These are phyloP conservation scores for Chymomyza caudatula DNA, from an alignment of 2,888 invertebrate species.

Conservation along the genomic window DNA sequence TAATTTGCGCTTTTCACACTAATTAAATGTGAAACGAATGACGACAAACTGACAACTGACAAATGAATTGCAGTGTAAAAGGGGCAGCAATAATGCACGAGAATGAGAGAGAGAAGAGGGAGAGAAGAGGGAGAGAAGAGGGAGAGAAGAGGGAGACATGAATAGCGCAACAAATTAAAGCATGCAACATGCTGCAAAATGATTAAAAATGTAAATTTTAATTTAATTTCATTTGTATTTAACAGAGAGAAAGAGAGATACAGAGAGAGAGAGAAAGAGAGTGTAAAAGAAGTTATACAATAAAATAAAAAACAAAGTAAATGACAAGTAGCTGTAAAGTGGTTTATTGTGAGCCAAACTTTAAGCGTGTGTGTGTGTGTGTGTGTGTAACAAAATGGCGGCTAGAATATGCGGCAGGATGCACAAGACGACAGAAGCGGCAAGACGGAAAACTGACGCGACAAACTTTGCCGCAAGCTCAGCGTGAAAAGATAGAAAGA, in stretches of 20 bases:
- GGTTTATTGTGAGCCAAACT: conserved; percentile 56
- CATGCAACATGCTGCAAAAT: conserved; percentile 51
- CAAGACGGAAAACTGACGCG: conserved; percentile 45
- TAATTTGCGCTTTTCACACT: conserved; percentile 73
- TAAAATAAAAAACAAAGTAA: conserved; percentile 20
- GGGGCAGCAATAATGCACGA: conserved; percentile 15
- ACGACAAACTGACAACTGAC: conserved; percentile 42
- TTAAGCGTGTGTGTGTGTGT: conserved; percentile 3
- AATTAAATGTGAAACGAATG: conserved; percentile 65
- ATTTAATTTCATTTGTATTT: conserved; percentile 64
- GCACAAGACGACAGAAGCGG: conserved; percentile 18
- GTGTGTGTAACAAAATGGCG: conserved; percentile 12
- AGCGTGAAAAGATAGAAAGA: conserved; percentile 34
- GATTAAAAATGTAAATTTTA: conserved; percentile 74
- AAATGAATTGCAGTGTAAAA: conserved; percentile 54
- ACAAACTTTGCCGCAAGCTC: conserved; percentile 66
- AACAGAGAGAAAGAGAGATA: conserved; percentile 3
- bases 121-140: not conserved
- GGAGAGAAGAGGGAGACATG: not conserved
- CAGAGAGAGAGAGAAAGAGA: too few relatives aligned
- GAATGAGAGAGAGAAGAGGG: conserved; percentile 15
- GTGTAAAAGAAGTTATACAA: not conserved
- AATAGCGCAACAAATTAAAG: conserved; percentile 46
- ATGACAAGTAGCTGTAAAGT: conserved; percentile 63
- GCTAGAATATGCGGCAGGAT: not conserved